These are phyloP conservation scores for Sceliomorpha sp. DNA, from an alignment of 2,888 invertebrate species.

Conservation along the genomic window DNA sequence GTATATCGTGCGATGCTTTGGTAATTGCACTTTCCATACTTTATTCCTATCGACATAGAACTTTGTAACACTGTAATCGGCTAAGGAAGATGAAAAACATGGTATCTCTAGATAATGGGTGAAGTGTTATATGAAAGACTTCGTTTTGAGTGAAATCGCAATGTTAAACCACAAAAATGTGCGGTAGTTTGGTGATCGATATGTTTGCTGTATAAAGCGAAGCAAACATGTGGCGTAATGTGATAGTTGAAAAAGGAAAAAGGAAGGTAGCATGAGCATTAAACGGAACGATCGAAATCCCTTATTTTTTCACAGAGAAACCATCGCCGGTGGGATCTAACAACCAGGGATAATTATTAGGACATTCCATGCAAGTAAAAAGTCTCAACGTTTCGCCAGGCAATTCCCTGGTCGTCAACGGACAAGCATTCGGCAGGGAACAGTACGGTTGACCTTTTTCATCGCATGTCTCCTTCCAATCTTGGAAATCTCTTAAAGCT, in stretches of 20 bases:
- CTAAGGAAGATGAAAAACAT: constrained; percentile 7
- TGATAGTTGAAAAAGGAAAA: not conserved
- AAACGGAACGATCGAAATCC: constrained; percentile 42
- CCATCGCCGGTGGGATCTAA: constrained; percentile 97
- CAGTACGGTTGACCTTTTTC: constrained; percentile 96
- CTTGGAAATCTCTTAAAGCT: constrained; percentile 93
- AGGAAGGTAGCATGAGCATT: constrained; percentile 14
- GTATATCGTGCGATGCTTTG: constrained; percentile 3
- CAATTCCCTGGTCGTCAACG: constrained; percentile 92
- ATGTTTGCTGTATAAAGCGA: constrained; percentile 3
- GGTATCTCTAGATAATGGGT: constrained; percentile 2
- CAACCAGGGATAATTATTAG: constrained; percentile 97
- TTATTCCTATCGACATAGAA: constrained; percentile 19
- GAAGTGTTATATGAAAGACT: constrained; percentile 20
- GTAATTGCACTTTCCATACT: constrained; percentile 8
- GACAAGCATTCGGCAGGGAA: constrained; percentile 94
- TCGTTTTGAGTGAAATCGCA: constrained; percentile 4
- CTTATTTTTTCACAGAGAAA: constrained; percentile 90
- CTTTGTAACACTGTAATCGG: constrained; percentile 13
- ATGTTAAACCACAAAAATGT: constrained; percentile 6
- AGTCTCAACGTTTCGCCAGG: constrained; percentile 95
- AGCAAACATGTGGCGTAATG: too few species aligned
- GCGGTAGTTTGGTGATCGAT: not conserved
- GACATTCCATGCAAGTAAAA: constrained; percentile 97
- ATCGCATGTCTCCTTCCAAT: constrained; percentile 97